Percentiles rank a stretch among this genome's conserved stretches.
Evolutionary conservation across 1,140 invertebrate species (phyloP).

Genomic region (Drosophila bipectinata): DNA sequence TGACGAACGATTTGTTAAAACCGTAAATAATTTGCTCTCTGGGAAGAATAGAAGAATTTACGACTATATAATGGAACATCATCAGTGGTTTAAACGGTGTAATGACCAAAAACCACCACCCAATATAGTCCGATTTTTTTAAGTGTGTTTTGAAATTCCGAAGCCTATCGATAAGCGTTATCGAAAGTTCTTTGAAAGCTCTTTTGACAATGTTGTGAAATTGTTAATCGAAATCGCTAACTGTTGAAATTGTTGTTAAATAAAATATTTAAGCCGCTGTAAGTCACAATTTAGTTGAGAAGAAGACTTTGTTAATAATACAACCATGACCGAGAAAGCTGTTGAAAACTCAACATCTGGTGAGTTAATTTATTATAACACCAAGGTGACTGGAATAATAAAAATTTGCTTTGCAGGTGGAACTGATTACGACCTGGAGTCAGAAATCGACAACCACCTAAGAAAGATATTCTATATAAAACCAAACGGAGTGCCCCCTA

Average conservation of each 20-base stretch:
- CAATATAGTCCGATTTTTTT: not conserved
- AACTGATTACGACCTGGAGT: constrained; percentile 36
- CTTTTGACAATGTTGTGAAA: constrained; percentile 23
- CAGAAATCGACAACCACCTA: constrained; percentile 45
- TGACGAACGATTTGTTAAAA: constrained; percentile 37
- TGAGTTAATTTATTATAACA: not conserved
- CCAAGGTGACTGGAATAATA: not conserved
- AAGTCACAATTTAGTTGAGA: too few relatives aligned
- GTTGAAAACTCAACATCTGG: not conserved
- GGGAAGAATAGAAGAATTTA: constrained; percentile 45
- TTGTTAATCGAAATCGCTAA: constrained; percentile 29
- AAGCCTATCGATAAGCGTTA: not conserved
- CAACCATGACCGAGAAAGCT: constrained; percentile 9
- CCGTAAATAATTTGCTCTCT: constrained; percentile 25
- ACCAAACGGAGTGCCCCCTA: not conserved
- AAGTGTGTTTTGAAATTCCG: not conserved
- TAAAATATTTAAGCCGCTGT: constrained; percentile 18
- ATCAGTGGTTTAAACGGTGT: constrained; percentile 26
- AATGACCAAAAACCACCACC: constrained; percentile 29
- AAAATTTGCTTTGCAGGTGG: constrained; percentile 3
- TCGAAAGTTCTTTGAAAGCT: constrained; percentile 12
- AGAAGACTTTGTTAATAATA: not conserved
- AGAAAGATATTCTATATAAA: constrained; percentile 44
- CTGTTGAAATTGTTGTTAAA: constrained; percentile 23
- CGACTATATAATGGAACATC: constrained; percentile 38